Evolutionary conservation across 2,888 invertebrate species (phyloP).

Genomic region (Sussaba pulchella): DNA sequence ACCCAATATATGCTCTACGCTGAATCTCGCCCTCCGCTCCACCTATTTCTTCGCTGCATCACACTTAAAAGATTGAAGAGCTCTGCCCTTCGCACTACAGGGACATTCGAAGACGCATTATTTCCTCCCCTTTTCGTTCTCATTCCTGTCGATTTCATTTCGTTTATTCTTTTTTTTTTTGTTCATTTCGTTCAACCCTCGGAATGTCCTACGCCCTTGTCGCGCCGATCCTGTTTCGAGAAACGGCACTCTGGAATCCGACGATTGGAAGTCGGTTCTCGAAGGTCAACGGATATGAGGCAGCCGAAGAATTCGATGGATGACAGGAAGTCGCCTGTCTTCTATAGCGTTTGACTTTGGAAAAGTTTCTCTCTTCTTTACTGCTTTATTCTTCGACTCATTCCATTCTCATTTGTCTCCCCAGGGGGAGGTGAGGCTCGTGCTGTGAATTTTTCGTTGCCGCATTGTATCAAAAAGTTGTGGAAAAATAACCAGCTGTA

Average conservation of each 20-base stretch:
- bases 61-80: not conserved
- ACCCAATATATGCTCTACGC: not conserved
- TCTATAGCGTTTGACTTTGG: not conserved
- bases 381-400: constrained; percentile 31
- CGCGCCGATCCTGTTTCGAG: not conserved
- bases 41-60: no score
- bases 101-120: constrained; percentile 20
- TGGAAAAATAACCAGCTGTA: constrained; percentile 29
- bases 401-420: constrained; percentile 1
- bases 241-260: constrained; percentile 35
- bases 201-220: not conserved
- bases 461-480: not conserved
- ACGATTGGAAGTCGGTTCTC: constrained; percentile 36
- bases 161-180: not conserved
- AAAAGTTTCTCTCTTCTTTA: constrained; percentile 14
- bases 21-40: constrained; percentile 15
- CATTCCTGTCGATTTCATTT: not conserved
- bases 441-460: not conserved
- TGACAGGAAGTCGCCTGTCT: constrained; percentile 7
- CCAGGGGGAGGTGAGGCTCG: not conserved
- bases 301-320: constrained; percentile 38
- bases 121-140: constrained; percentile 4
- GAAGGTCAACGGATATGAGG: constrained; percentile 20
- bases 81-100: constrained; percentile 41
- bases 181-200: constrained; percentile 1